Percentiles rank a stretch among this genome's conserved stretches.
Conservation (phyloP, 30 jellyfish, hydroid and myxozoan species). For the Aurelia sp. region DNA sequence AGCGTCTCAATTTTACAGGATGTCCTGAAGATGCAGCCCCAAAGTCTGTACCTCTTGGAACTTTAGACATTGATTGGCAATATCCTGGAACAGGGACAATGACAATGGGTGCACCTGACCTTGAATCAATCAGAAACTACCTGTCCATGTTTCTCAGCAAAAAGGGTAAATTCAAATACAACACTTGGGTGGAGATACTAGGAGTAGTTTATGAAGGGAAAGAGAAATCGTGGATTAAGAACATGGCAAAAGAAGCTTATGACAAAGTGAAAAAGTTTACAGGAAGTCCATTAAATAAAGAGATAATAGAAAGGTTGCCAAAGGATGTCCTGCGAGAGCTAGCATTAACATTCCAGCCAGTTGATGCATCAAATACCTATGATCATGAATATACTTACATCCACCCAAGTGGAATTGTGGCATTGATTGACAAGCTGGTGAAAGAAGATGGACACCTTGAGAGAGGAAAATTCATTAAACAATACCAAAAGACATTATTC, state of each 20-base stretch:
- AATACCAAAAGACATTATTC: constrained; percentile 21
- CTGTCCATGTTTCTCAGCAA: not conserved
- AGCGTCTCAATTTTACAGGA: constrained; percentile 57
- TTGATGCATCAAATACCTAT: constrained; percentile 69
- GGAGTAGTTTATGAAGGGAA: not conserved
- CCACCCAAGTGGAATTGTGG: constrained; percentile 33
- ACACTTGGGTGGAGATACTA: not conserved
- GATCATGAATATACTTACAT: constrained; percentile 71
- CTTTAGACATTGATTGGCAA: constrained; percentile 85
- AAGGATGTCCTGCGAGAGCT: constrained; percentile 33
- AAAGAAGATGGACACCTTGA: constrained; percentile 11
- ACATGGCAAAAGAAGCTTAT: constrained; percentile 1
- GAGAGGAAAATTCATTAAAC: constrained; percentile 23
- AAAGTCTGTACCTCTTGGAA: constrained; percentile 16
- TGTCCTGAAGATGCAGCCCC: constrained; percentile 31
- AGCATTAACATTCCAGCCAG: constrained; percentile 47
- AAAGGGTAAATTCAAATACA: constrained; percentile 4
- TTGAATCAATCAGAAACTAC: constrained; percentile 10
- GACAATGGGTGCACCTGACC: constrained; percentile 87
- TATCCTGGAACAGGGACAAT: constrained; percentile 80
- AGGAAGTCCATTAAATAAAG: constrained; percentile 1
- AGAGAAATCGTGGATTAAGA: not conserved
- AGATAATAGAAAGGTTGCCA: constrained; percentile 6
- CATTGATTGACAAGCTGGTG: constrained; percentile 5
- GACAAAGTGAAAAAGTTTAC: not conserved